Evolutionary conservation across 1,140 invertebrate species (phyloP), one percentile per base, ranked within the genome.

Genomic region (Stegodyphus dumicola): DNA sequence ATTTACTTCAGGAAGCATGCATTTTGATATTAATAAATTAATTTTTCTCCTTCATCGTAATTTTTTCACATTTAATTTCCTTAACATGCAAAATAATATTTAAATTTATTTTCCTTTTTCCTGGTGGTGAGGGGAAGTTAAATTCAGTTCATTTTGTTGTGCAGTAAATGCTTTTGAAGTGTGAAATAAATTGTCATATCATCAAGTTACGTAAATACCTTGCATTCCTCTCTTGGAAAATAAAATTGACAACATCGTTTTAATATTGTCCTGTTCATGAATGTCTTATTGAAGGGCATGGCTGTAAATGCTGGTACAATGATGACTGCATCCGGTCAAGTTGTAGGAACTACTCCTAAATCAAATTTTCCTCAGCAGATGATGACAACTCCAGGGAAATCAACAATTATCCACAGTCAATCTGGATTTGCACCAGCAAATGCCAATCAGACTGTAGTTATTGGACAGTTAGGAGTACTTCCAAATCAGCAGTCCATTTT

Each of bases 381-480:
- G 48, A 85, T 88, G 66, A 81, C 85, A 54, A 75, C 75, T 51
- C 85, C 88, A 49, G 73, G 69, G 18, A 83, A 80, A 49, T 73
- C 79, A 9, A 54, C 80, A 17, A 73, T 87, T 18, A 73, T 87
- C 13, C 86, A 87, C 11, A 76, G 79, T 67, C 84, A 87, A 86
- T 86, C 94, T 66, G 91, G 94, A 56, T 92, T 94, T 90, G 91
- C 93, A 87, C 94, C 94, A 71, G 94, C 94, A 6, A 94, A 94
- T 7, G 95, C 93, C 76, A 95, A 94, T 53, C 93, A 93, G 85
- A 95, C 95, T 6, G 91, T 96, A 86, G 94, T 96, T 15, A 95
- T 96, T 88, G 94, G 94, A 67, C 95, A 95, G 69, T 90, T 94
- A 5, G 93, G 92, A 13, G 94, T 95, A 2, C 93, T 95, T 87